phyloP scores from a whole-genome alignment of 1,140 invertebrate species.

The Forficula auricularia region DNA sequence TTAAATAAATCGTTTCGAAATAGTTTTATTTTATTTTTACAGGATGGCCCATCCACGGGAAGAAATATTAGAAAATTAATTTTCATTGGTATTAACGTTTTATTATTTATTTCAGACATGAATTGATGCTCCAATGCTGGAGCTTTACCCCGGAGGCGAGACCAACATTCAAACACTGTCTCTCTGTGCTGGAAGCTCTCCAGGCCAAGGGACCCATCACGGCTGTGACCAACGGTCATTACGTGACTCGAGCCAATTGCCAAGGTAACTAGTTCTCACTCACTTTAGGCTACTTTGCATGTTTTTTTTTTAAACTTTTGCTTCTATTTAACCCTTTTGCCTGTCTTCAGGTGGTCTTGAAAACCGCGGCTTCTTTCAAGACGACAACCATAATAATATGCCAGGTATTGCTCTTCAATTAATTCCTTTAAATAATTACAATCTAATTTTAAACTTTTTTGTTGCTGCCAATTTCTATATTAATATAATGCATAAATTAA shows the following conservation, averaged over 20 bases:
- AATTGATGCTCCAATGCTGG: conserved; percentile 65
- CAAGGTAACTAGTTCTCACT: conserved; percentile 29
- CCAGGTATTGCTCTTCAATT: conserved; percentile 28
- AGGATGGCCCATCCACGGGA: too few relatives aligned
- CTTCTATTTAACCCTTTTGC: conserved; percentile 3
- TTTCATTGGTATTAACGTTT: background rate
- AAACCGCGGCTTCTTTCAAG: conserved; percentile 34
- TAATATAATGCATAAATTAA: too few relatives aligned
- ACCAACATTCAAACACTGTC: conserved; percentile 59
- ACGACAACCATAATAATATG: conserved; percentile 32
- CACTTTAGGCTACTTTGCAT: conserved; percentile 31
- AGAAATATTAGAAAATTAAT: conserved; percentile 6
- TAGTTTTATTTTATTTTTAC: too few relatives aligned
- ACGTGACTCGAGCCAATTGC: conserved; percentile 14
- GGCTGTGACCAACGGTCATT: conserved; percentile 19
- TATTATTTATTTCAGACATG: conserved; percentile 38
- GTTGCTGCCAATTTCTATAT: too few relatives aligned
- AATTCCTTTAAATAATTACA: too few relatives aligned
- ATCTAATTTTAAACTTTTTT: too few relatives aligned
- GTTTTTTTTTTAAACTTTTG: too few relatives aligned
- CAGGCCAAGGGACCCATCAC: conserved; percentile 14
- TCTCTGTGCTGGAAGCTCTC: conserved; percentile 40
- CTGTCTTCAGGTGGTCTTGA: conserved; percentile 23
- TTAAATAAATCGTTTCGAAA: too few relatives aligned
- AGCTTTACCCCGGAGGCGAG: conserved; percentile 49